Percentiles rank a stretch among this genome's conserved stretches.
Conservation (phyloP, 2,797 vertebrate genomes). For the Pseudopleuronectes americanus region DNA sequence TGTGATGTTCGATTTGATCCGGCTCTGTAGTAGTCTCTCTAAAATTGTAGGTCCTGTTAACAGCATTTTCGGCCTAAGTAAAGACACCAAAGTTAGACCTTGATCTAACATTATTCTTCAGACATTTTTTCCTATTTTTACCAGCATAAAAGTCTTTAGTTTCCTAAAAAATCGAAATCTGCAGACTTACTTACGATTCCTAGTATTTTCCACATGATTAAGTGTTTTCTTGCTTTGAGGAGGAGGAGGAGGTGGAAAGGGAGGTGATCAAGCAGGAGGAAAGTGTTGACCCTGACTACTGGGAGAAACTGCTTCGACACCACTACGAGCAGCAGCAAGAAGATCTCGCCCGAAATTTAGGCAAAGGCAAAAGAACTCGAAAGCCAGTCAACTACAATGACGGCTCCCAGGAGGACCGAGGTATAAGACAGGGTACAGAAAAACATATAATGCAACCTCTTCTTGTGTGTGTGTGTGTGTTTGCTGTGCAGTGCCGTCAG, state of each 20-base stretch:
- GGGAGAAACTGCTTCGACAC: slow-evolving; percentile 97
- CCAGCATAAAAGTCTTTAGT: no score
- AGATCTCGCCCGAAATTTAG: slow-evolving; percentile 95
- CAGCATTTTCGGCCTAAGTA: not conserved
- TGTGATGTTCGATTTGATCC: no score
- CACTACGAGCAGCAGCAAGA: slow-evolving; percentile 99
- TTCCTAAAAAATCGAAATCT: no score
- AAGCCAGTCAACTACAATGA: slow-evolving; percentile 99
- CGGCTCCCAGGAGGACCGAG: slow-evolving; percentile 98
- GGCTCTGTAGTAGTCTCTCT: no score
- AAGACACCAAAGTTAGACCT: not conserved
- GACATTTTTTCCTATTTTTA: not conserved
- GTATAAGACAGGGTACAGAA: slow-evolving; percentile 90
- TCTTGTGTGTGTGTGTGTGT: slow-evolving; percentile 51
- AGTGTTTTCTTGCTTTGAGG: slow-evolving; percentile 65
- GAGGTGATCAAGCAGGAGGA: slow-evolving; percentile 99
- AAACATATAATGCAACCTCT: slow-evolving; percentile 74
- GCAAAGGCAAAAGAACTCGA: slow-evolving; percentile 98
- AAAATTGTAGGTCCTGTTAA: no score
- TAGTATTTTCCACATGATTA: not conserved
- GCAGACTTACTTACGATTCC: not conserved
- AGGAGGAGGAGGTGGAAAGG: slow-evolving; percentile 97
- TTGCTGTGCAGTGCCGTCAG: slow-evolving; percentile 55
- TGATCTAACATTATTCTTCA: not conserved
- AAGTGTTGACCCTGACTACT: slow-evolving; percentile 97